These are phyloP conservation scores for Toxostoma redivivum DNA, from an alignment of 2,113 vertebrate genomes.

Conservation along the genomic window DNA sequence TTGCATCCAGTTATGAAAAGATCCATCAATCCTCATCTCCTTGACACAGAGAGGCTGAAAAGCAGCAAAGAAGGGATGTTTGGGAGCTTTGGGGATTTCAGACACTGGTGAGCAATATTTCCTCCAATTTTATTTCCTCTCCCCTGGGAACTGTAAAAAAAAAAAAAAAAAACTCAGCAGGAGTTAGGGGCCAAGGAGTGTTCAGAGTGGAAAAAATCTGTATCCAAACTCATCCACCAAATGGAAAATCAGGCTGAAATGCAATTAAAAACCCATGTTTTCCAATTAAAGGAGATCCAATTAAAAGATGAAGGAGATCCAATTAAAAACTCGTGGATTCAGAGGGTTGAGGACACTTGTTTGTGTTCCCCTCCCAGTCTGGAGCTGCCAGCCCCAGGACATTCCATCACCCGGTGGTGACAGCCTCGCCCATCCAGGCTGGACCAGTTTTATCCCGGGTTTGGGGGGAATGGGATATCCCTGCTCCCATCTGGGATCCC, in stretches of 20 bases:
- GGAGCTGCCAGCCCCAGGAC: not conserved
- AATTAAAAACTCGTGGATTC: not conserved
- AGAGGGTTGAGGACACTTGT: not conserved
- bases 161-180: not conserved
- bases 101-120: not conserved
- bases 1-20: not conserved
- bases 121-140: not conserved
- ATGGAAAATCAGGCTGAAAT: not conserved
- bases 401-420: accelerated
- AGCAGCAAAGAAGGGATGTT: not conserved
- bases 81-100: not conserved
- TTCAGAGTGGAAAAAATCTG: not conserved
- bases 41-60: not conserved
- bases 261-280: not conserved
- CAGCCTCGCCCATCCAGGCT: not conserved
- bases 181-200: not conserved
- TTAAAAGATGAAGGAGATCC: not conserved
- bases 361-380: not conserved
- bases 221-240: not conserved
- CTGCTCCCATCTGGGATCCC: not conserved
- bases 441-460: not conserved
- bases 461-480: not conserved
- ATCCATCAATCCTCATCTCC: not conserved
- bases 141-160: not conserved
- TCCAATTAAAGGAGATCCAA: not conserved